Evolutionary conservation across 2,113 vertebrate species (phyloP).

Genomic region (Abramis brama): DNA sequence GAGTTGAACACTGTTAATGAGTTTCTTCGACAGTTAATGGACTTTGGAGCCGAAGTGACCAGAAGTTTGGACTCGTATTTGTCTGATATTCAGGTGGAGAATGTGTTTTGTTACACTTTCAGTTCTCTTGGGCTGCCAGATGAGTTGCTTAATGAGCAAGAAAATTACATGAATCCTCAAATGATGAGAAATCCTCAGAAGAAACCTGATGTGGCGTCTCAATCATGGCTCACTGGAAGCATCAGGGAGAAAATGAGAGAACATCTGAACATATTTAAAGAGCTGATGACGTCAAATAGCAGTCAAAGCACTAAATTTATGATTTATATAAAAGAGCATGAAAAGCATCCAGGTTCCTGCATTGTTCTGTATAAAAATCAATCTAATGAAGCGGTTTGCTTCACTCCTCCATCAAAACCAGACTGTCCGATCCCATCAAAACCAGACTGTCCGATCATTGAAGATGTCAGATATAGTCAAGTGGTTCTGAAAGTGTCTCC

Average conservation of each 20-base stretch:
- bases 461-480: no score
- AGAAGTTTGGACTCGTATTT: not conserved
- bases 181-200: not conserved
- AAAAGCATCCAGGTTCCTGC: not conserved
- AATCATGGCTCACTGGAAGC: not conserved
- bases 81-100: not conserved
- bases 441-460: no score
- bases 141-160: not conserved
- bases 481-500: no score
- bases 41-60: not conserved
- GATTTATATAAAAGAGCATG: not conserved
- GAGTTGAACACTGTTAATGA: not conserved
- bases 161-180: not conserved
- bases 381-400: no score
- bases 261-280: not conserved
- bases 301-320: not conserved
- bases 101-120: not conserved
- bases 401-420: no score
- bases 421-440: no score
- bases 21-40: not conserved
- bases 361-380: no score
- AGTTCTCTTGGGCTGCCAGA: not conserved
- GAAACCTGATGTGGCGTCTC: not conserved
- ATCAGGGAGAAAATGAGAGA: not conserved
- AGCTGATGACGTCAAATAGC: not conserved